Percentiles rank a stretch among this genome's conserved stretches.
These are phyloP conservation scores for Allolobophora icterica DNA, from an alignment of 2,888 invertebrate species.

Conservation along the genomic window DNA sequence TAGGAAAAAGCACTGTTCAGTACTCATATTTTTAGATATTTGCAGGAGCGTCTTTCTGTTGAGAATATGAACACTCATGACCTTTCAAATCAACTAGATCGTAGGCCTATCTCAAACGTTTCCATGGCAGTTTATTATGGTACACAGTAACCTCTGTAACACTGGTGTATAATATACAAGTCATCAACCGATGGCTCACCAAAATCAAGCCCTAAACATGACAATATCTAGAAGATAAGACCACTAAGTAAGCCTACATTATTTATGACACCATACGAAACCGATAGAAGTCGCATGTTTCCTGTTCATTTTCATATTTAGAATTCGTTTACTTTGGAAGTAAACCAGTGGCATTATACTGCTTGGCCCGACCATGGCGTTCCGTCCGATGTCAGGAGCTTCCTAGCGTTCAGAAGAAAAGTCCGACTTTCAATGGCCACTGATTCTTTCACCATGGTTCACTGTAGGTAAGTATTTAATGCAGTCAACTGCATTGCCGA, in stretches of 20 bases:
- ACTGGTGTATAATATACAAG: too few relatives aligned
- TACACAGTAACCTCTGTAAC: too few relatives aligned
- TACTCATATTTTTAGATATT: background rate
- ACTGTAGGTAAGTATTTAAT: background rate
- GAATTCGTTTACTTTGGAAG: background rate
- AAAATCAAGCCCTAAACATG: too few relatives aligned
- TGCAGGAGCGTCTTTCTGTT: background rate
- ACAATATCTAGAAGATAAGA: too few relatives aligned
- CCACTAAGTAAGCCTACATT: too few relatives aligned
- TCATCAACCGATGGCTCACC: too few relatives aligned
- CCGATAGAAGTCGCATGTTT: too few relatives aligned
- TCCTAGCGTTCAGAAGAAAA: constrained; percentile 30
- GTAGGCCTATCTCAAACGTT: background rate
- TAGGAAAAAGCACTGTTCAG: too few relatives aligned
- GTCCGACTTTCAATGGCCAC: background rate
- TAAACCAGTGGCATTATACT: constrained; percentile 28
- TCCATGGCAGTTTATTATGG: background rate
- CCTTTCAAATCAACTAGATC: background rate
- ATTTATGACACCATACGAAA: too few relatives aligned
- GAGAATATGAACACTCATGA: background rate
- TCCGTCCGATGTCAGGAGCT: constrained; percentile 5
- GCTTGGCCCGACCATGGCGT: constrained; percentile 27
- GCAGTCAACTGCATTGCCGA: background rate
- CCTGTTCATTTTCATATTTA: background rate
- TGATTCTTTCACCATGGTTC: background rate